Evolutionary conservation across 2,113 vertebrate species (phyloP).

Genomic region (Phodopus roborovskii): DNA sequence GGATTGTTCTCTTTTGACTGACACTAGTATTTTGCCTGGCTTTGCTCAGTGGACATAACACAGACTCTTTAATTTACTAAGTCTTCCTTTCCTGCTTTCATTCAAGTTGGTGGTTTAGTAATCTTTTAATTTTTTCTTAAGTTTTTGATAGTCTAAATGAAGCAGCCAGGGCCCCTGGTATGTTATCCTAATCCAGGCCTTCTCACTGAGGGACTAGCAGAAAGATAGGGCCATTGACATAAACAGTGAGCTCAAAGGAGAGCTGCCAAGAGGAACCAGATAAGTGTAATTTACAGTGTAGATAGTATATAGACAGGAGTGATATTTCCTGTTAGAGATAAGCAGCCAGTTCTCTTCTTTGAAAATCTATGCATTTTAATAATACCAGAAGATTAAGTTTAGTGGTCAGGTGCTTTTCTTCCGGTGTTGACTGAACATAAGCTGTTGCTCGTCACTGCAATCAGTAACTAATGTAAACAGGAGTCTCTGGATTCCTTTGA

Average conservation of each 20-base stretch:
- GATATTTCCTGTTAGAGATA: constrained; percentile 19
- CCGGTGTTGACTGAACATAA: background rate
- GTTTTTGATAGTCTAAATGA: background rate
- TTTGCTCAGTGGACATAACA: background rate
- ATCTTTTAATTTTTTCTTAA: background rate
- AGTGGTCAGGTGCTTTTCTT: background rate
- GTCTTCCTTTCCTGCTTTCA: background rate
- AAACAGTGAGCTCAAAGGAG: constrained; percentile 10
- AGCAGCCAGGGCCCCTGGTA: background rate
- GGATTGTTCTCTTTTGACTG: background rate
- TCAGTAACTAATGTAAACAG: background rate
- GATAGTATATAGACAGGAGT: background rate
- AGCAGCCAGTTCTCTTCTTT: background rate
- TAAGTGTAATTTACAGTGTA: constrained; percentile 26
- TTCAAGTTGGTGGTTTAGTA: background rate
- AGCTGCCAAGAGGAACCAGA: constrained; percentile 6
- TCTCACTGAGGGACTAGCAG: background rate
- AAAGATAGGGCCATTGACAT: background rate
- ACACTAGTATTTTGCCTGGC: background rate
- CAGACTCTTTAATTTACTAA: background rate
- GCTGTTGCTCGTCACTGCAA: background rate
- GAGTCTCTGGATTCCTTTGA: background rate
- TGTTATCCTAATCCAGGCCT: background rate
- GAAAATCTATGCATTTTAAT: constrained; percentile 2
- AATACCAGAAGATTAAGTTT: constrained; percentile 21